phyloP scores from a whole-genome alignment of 2,888 invertebrate genomes.

The Elegia similella region DNA sequence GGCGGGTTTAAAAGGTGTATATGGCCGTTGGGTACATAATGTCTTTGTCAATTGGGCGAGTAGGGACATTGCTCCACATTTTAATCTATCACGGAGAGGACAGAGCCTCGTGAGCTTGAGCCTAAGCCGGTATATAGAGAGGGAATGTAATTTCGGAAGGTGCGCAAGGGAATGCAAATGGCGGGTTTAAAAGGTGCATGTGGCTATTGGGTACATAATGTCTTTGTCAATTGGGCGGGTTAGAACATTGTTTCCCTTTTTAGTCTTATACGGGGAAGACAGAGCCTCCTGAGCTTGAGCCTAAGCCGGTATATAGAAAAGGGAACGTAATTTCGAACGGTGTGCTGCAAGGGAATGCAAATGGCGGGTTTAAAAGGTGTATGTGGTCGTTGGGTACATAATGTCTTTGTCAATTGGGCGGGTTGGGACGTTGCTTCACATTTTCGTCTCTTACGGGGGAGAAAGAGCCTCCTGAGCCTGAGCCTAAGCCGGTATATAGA shows the following conservation, averaged over 20 bases:
- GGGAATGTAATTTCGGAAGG: too few species aligned
- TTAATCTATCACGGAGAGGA: too few species aligned
- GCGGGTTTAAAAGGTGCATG: slow-evolving; percentile 8
- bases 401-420: not conserved
- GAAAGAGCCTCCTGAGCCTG: too few species aligned
- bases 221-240: not conserved
- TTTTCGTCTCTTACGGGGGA: too few species aligned
- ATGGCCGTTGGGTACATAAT: not conserved
- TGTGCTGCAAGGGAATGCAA: not conserved
- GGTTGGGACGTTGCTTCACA: not conserved
- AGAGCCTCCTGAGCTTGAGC: too few species aligned
- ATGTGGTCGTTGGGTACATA: not conserved
- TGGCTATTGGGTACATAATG: not conserved
- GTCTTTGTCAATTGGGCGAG: not conserved
- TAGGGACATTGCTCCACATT: not conserved
- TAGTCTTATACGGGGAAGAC: too few species aligned
- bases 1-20: slow-evolving; percentile 7
- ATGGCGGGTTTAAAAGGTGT: slow-evolving; percentile 6
- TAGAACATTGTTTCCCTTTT: too few species aligned
- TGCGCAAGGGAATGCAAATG: not conserved
- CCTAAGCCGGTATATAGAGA: slow-evolving; percentile 2
- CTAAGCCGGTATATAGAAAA: slow-evolving; percentile 5
- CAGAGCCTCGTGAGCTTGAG: too few species aligned
- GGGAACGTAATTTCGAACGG: too few species aligned
- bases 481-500: not conserved